A percentile compares a stretch with the other conserved stretches of the same genome.
These are phyloP conservation scores for Eueides isabella DNA, from an alignment of 1,140 invertebrate genomes.

Conservation along the genomic window DNA sequence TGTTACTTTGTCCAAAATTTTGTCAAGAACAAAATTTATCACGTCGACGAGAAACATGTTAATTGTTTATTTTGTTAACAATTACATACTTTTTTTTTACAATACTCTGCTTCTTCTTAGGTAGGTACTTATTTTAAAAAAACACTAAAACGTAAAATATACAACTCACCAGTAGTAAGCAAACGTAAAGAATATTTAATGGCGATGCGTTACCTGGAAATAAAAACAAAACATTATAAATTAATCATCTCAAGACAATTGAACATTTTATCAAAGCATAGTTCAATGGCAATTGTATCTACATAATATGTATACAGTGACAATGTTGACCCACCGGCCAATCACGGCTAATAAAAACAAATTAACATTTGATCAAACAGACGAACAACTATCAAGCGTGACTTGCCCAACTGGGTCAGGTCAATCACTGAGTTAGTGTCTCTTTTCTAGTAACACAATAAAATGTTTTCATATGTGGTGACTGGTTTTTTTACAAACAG, in stretches of 20 bases:
- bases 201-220: background rate
- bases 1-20: too few species aligned
- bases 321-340: conserved; percentile 65
- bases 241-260: conserved; percentile 1
- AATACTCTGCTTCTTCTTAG: too few species aligned
- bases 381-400: conserved; percentile 52
- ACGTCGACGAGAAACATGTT: too few species aligned
- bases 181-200: background rate
- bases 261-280: conserved; percentile 15
- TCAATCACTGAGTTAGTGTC: conserved; percentile 38
- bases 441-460: conserved; percentile 19
- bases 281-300: conserved; percentile 51
- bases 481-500: background rate
- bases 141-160: background rate
- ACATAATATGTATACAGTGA: conserved; percentile 36
- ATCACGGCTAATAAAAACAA: conserved; percentile 73
- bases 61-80: too few species aligned
- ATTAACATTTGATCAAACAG: conserved; percentile 68
- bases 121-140: background rate
- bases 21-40: too few species aligned
- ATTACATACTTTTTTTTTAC: too few species aligned
- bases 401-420: conserved; percentile 43
- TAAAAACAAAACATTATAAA: conserved; percentile 7
- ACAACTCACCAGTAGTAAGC: background rate
- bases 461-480: background rate